phyloP scores from a whole-genome alignment of 2,113 vertebrate species.

The Gyps fulvus region DNA sequence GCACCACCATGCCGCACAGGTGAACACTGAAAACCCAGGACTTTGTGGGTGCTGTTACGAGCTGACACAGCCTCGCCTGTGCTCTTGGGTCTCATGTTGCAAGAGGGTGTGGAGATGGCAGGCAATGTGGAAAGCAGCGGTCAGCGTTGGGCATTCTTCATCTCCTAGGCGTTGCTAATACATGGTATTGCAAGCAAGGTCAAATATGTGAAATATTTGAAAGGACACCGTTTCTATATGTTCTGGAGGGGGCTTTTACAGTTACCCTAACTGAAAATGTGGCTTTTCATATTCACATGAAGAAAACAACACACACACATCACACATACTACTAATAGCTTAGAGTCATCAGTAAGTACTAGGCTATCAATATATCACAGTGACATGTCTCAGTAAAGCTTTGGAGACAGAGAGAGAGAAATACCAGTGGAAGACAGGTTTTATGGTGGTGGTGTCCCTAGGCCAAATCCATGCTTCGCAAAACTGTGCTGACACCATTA shows the following conservation, averaged over 20 bases:
- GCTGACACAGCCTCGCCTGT: not conserved
- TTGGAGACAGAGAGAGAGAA: not conserved
- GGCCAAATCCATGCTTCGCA: not conserved
- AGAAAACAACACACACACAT: not conserved
- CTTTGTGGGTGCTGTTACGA: not conserved
- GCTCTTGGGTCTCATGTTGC: not conserved
- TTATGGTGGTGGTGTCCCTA: not conserved
- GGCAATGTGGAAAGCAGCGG: slow-evolving; percentile 6
- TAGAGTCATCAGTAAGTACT: not conserved
- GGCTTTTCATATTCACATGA: not conserved
- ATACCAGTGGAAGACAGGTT: not conserved
- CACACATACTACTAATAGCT: not conserved
- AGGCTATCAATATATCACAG: not conserved
- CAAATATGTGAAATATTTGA: not conserved
- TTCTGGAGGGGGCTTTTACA: not conserved
- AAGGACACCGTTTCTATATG: not conserved
- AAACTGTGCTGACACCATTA: slow-evolving; percentile 9
- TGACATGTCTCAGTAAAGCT: not conserved
- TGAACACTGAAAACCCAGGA: not conserved
- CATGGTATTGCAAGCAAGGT: not conserved
- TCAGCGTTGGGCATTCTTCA: not conserved
- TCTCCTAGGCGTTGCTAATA: not conserved
- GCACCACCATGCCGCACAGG: rapidly evolving
- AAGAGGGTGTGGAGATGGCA: slow-evolving; percentile 32
- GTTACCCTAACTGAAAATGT: not conserved